These are phyloP conservation scores for Meda fulgida DNA, from an alignment of 2,797 vertebrate genomes.

Conservation along the genomic window DNA sequence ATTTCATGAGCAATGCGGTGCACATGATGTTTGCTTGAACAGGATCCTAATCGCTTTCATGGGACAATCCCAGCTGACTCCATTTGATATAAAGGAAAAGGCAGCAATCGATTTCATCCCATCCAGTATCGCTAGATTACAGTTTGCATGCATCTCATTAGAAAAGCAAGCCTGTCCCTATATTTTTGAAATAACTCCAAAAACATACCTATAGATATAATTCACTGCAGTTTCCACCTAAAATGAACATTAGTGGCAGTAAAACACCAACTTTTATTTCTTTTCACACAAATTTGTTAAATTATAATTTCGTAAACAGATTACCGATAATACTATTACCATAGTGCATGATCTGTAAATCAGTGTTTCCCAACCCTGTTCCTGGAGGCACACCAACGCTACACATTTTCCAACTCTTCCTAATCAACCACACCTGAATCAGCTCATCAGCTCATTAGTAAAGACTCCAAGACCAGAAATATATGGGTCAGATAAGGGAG, in stretches of 20 bases:
- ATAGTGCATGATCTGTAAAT: too few relatives aligned
- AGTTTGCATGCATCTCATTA: slow-evolving; percentile 10
- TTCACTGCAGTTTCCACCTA: not conserved
- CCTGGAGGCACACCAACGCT: too few relatives aligned
- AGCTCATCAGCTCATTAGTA: too few relatives aligned
- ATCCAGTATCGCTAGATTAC: slow-evolving; percentile 22
- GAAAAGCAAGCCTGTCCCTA: not conserved
- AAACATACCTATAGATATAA: not conserved
- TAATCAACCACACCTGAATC: too few relatives aligned
- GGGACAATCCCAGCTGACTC: slow-evolving; percentile 63
- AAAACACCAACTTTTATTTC: not conserved
- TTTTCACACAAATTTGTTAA: not conserved
- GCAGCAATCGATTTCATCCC: slow-evolving; percentile 25
- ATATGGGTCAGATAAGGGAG: too few relatives aligned
- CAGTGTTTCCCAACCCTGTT: too few relatives aligned
- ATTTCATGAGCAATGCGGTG: slow-evolving; percentile 68
- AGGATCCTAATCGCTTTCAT: slow-evolving; percentile 69
- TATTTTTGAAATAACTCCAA: not conserved
- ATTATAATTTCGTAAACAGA: not conserved
- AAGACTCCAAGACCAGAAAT: too few relatives aligned
- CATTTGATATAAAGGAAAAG: slow-evolving; percentile 44
- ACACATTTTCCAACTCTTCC: too few relatives aligned
- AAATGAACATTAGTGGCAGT: not conserved
- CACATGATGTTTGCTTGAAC: slow-evolving; percentile 67
- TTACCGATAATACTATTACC: not conserved